These are phyloP conservation scores for Acanthisitta chloris DNA, from an alignment of 2,113 vertebrate genomes.

Conservation along the genomic window DNA sequence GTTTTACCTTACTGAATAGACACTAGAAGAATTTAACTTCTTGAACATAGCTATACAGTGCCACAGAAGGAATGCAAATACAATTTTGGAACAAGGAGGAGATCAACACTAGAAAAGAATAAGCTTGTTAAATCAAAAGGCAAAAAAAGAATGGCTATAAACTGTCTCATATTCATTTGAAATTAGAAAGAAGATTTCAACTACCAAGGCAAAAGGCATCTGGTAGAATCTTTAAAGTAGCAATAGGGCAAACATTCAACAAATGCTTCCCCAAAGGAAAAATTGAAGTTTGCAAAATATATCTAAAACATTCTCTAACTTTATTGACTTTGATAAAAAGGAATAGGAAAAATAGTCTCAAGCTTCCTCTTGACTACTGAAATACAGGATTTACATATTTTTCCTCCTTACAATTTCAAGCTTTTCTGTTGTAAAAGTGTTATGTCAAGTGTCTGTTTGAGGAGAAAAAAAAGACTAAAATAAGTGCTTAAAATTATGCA, in stretches of 20 bases:
- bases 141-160: neutral
- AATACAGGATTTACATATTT: neutral
- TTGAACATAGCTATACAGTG: neutral
- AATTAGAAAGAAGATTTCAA: neutral
- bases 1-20: neutral
- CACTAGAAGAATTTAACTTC: neutral
- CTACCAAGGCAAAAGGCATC: neutral
- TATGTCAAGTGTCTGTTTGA: neutral
- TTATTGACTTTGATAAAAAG: neutral
- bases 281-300: neutral
- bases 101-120: neutral
- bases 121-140: neutral
- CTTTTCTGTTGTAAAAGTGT: neutral
- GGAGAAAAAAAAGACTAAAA: neutral
- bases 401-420: neutral
- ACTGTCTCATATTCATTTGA: neutral
- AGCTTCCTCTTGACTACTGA: neutral
- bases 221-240: neutral
- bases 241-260: neutral
- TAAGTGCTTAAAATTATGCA: neutral
- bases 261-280: neutral
- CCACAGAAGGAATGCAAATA: neutral
- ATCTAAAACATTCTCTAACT: neutral
- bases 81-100: neutral
- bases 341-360: neutral